Evolutionary conservation across 2,113 vertebrate species (phyloP).

Genomic region (Mustelus asterias): DNA sequence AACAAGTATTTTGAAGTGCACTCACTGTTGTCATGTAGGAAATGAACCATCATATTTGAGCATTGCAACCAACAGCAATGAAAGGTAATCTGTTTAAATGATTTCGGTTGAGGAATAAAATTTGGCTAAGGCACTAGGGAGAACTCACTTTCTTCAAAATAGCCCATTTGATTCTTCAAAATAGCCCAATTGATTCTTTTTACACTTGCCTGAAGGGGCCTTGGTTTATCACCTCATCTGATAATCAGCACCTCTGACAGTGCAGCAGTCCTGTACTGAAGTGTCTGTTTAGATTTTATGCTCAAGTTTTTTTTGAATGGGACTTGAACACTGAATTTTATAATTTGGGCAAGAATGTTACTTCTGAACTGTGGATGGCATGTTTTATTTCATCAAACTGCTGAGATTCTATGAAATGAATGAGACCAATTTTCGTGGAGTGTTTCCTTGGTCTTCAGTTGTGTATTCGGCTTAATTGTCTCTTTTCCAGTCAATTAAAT

Average conservation of each 20-base stretch:
- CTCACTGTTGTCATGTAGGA: background rate
- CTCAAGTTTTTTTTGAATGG: background rate
- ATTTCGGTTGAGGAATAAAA: no score
- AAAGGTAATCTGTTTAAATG: no score
- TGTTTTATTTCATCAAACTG: background rate
- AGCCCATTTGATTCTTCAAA: no score
- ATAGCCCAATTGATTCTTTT: no score
- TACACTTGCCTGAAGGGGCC: no score
- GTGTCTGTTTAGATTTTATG: no score
- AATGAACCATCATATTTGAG: background rate
- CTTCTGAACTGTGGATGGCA: background rate
- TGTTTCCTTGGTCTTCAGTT: background rate
- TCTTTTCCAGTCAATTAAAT: background rate
- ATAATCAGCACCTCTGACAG: no score
- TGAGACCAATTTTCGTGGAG: background rate
- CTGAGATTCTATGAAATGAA: background rate
- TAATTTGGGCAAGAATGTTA: background rate
- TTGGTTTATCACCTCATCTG: no score
- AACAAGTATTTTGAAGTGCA: background rate
- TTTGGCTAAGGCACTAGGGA: no score
- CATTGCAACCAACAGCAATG: no score
- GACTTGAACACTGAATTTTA: background rate
- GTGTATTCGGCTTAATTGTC: background rate
- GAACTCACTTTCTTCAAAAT: no score
- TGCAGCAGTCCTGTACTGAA: background rate